Percentiles rank a stretch among this genome's conserved stretches.
phyloP scores from a whole-genome alignment of 1,140 invertebrate genomes.

The Scaptodrosophila lebanonensis region DNA sequence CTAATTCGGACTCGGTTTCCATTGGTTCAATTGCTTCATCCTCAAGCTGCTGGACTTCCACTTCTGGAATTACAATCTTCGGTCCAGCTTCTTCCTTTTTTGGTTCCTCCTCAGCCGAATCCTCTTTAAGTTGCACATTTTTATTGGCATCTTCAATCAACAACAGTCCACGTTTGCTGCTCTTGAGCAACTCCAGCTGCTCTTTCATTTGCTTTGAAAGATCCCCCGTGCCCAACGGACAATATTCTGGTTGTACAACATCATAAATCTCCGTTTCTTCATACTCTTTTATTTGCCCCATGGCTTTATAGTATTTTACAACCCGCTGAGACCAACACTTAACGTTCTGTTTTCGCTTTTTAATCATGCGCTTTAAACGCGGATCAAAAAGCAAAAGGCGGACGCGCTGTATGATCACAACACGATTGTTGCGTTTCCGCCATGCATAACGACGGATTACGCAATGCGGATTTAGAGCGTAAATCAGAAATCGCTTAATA shows the following conservation, averaged over 20 bases:
- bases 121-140: constrained; percentile 16
- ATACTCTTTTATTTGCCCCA: constrained; percentile 44
- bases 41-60: neutral
- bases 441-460: constrained; percentile 47
- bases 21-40: constrained; percentile 4
- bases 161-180: constrained; percentile 40
- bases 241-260: constrained; percentile 11
- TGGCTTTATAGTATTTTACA: constrained; percentile 39
- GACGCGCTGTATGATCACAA: constrained; percentile 34
- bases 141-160: constrained; percentile 54
- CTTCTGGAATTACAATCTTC: neutral
- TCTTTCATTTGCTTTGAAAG: constrained; percentile 67
- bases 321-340: constrained; percentile 53
- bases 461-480: constrained; percentile 47
- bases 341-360: constrained; percentile 45
- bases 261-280: constrained; percentile 58
- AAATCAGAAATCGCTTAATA: constrained; percentile 53
- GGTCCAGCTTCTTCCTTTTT: neutral
- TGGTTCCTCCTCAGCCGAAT: neutral
- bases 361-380: constrained; percentile 50
- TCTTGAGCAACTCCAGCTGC: constrained; percentile 63
- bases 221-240: constrained; percentile 38
- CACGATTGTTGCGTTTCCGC: constrained; percentile 26
- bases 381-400: constrained; percentile 61
- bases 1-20: neutral